Evolutionary conservation across 2,113 vertebrate species (phyloP), one percentile per base, ranked within the genome.

Genomic region (Paralichthys olivaceus): DNA sequence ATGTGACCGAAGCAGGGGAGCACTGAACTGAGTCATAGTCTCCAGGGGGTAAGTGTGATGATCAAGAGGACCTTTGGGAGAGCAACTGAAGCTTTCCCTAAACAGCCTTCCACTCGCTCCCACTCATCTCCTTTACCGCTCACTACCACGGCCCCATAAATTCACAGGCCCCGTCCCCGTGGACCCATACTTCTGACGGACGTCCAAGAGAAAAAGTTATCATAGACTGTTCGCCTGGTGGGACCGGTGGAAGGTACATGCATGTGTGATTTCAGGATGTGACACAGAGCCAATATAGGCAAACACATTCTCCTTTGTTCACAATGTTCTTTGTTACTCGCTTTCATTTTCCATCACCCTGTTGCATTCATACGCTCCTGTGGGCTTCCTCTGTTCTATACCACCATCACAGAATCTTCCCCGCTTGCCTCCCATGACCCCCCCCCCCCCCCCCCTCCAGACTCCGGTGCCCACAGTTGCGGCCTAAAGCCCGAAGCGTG

Each of bases 51-150:
- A 65, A 73, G 73, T 70, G 53, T 56, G 68, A 85, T 83, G 85
- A 90, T 90, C 68, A 83, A 88, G 40, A 69, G 75, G 80, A 84
- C 85, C 79, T 80, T 69, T 77, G 84, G 75, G 87, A 79, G 64
- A 75, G 59, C 55, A 59, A 59, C 26, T 64, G 61, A 83, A 69
- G 79, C 68, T 85, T 77, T 77, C 69, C 61, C 77, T 69, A 84
- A 91, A 88, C 73, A 84, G 49, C 51, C 73, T 15, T 74, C 72
- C 45, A 29, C 74, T 86, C 57, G 77, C 83, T 85, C 49, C 56
- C 69, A 83, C 58, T 75, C 79, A 65, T 86, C 82, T 77, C 56
- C 77, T 59, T 68, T 60, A 80, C 66, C 79, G 75, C 68, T 83
- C 64, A 47, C 74, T 73, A 85, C 76, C 83, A 55, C 56, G 60